Evolutionary conservation across 2,797 vertebrate genomes (phyloP).

Genomic region (Coendou prehensilis): DNA sequence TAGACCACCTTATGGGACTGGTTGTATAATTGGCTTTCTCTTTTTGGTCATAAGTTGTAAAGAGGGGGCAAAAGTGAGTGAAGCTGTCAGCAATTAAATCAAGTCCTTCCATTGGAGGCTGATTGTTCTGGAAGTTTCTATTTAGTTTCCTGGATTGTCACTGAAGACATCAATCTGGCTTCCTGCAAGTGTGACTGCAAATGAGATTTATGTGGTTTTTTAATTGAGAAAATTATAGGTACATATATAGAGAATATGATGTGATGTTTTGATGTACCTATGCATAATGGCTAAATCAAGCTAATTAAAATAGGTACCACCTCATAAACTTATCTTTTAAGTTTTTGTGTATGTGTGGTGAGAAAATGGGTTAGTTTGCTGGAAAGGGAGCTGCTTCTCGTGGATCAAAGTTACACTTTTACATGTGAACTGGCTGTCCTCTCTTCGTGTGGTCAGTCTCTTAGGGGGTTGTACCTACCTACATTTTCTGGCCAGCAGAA

Average conservation of each 20-base stretch:
- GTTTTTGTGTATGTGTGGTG: neutral
- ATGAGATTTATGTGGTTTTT: neutral
- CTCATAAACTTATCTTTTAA: neutral
- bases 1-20: neutral
- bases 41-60: neutral
- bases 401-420: neutral
- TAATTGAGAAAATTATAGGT: neutral
- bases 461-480: neutral
- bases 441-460: neutral
- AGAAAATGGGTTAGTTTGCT: neutral
- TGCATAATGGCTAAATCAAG: neutral
- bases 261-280: neutral
- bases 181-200: neutral
- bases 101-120: neutral
- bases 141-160: neutral
- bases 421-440: neutral
- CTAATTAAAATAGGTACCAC: neutral
- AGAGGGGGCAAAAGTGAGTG: neutral
- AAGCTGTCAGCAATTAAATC: neutral
- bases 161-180: neutral
- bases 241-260: neutral
- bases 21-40: neutral
- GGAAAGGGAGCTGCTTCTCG: too few relatives aligned
- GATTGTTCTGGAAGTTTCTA: neutral
- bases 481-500: neutral